phyloP scores from a whole-genome alignment of 1,140 invertebrate species.

The Latrodectus geometricus region DNA sequence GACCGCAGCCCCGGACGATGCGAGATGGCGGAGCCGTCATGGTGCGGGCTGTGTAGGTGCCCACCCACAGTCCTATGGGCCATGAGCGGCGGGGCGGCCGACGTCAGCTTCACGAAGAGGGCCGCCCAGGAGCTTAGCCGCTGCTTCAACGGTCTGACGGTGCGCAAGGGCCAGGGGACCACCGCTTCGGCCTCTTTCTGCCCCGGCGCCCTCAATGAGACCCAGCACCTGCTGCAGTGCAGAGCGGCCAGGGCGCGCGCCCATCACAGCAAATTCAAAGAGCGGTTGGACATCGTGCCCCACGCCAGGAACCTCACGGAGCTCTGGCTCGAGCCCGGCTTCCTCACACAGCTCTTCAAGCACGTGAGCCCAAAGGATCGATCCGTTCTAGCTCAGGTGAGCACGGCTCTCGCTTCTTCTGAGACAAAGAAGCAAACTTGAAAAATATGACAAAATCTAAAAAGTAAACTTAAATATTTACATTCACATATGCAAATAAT shows the following conservation, averaged over 20 bases:
- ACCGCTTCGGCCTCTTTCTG: not conserved
- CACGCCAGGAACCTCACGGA: constrained; percentile 74
- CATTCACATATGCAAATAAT: no score
- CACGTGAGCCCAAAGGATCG: constrained; percentile 86
- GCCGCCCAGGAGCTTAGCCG: constrained; percentile 88
- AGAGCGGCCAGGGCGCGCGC: constrained; percentile 49
- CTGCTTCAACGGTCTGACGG: constrained; percentile 84
- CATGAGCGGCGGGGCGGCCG: constrained; percentile 51
- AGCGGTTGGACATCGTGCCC: constrained; percentile 64
- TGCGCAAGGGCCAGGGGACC: constrained; percentile 70
- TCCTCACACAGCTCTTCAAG: constrained; percentile 84
- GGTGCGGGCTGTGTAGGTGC: constrained; percentile 58
- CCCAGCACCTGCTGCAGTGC: constrained; percentile 26
- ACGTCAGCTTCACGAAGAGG: constrained; percentile 74
- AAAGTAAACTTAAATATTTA: no score
- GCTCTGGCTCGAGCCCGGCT: constrained; percentile 84
- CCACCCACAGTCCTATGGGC: constrained; percentile 57
- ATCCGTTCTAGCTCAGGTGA: constrained; percentile 76
- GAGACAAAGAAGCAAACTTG: not conserved
- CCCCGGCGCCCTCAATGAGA: constrained; percentile 11
- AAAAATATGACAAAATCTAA: not conserved
- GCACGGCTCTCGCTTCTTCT: no score
- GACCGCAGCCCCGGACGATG: not conserved
- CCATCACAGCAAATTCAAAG: constrained; percentile 64
- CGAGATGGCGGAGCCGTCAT: constrained; percentile 55